Percentiles rank a stretch among this genome's conserved stretches.
phyloP scores from a whole-genome alignment of 1,140 invertebrate species.

The Nephotettix cincticeps region DNA sequence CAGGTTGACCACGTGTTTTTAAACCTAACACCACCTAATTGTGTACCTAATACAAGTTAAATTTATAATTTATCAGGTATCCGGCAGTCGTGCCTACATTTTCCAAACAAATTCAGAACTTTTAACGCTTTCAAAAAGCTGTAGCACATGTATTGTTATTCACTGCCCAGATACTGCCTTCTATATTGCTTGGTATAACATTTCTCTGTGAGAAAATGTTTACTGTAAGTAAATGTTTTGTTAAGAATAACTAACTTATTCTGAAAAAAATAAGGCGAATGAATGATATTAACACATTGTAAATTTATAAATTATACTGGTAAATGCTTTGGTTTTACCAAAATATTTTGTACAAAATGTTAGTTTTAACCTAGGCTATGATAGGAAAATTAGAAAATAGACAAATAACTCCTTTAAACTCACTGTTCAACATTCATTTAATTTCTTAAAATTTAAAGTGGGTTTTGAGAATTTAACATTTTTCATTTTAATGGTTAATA shows the following conservation, averaged over 20 bases:
- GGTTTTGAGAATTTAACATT: too few relatives aligned
- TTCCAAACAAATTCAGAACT: not conserved
- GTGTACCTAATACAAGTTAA: not conserved
- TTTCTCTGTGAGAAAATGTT: not conserved
- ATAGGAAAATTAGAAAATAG: too few relatives aligned
- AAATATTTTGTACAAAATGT: conserved; percentile 3
- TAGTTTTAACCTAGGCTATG: too few relatives aligned
- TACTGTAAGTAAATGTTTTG: not conserved
- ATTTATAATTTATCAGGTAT: not conserved
- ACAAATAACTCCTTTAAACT: too few relatives aligned
- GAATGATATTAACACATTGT: not conserved
- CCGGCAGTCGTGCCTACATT: not conserved
- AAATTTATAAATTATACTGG: not conserved
- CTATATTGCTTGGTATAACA: not conserved
- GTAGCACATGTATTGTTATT: not conserved
- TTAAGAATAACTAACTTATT: not conserved
- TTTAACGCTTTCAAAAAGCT: not conserved
- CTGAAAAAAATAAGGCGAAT: not conserved
- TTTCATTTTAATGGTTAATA: too few relatives aligned
- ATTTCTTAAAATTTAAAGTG: too few relatives aligned
- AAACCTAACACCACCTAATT: not conserved
- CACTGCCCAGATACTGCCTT: conserved; percentile 22
- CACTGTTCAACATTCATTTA: too few relatives aligned
- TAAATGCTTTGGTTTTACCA: conserved; percentile 5
- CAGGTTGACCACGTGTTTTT: not conserved